Conservation (phyloP, 2,797 vertebrate species). For the Babyrousa celebensis region DNA sequence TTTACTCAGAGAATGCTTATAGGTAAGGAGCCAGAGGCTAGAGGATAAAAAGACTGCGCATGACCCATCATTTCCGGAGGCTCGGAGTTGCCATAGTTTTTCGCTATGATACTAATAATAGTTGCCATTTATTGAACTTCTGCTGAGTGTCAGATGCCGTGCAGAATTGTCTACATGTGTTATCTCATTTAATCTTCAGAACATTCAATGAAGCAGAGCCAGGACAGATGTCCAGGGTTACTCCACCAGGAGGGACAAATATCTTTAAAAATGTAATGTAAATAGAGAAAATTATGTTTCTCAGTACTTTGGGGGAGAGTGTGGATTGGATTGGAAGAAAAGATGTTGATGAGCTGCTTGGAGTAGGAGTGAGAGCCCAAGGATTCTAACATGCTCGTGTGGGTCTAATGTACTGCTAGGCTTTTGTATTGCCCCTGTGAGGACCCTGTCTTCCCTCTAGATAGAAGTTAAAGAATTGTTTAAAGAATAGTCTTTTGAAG, state of each 20-base stretch:
- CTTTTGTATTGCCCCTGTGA: neutral
- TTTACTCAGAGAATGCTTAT: slow-evolving; percentile 17
- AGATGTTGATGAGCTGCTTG: neutral
- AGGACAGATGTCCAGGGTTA: neutral
- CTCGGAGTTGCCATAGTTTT: neutral
- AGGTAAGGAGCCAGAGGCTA: neutral
- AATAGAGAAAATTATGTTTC: slow-evolving; percentile 9
- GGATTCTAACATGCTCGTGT: neutral
- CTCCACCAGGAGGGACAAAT: neutral
- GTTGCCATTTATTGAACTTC: neutral
- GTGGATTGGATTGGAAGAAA: slow-evolving; percentile 1
- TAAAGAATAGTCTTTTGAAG: neutral
- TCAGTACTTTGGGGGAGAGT: neutral
- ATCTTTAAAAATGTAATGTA: slow-evolving; percentile 48
- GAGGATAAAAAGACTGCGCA: neutral
- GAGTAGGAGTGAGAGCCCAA: neutral
- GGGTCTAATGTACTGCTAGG: neutral
- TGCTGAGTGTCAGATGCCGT: neutral
- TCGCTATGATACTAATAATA: slow-evolving; percentile 8
- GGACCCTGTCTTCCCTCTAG: neutral
- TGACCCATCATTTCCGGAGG: neutral
- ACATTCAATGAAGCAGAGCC: neutral
- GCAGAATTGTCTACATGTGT: neutral
- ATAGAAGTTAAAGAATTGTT: slow-evolving; percentile 2
- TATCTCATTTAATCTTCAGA: slow-evolving; percentile 20